Percentiles rank a stretch among this genome's conserved stretches.
These are phyloP conservation scores for Malurus splendens DNA, from an alignment of 2,797 vertebrate species.

Conservation along the genomic window DNA sequence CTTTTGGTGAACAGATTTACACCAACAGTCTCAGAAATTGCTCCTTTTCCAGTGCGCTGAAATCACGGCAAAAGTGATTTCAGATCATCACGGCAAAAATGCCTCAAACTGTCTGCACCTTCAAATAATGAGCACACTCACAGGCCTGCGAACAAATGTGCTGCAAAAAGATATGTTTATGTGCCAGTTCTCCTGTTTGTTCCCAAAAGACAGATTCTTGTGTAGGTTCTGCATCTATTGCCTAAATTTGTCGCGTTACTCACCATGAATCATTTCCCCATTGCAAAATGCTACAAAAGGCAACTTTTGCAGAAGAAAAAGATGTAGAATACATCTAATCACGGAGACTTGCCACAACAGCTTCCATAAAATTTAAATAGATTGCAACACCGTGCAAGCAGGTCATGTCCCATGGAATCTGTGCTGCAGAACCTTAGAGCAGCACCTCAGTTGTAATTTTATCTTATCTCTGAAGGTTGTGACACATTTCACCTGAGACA, in stretches of 20 bases:
- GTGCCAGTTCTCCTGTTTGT: not conserved
- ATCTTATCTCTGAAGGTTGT: not conserved
- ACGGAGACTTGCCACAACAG: not conserved
- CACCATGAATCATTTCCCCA: not conserved
- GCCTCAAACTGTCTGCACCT: not conserved
- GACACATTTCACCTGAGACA: conserved; percentile 7
- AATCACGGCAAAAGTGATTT: not conserved
- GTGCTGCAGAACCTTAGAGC: not conserved
- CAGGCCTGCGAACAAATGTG: not conserved
- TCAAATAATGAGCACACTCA: not conserved
- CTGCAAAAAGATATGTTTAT: not conserved
- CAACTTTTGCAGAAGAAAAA: not conserved
- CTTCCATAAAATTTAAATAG: not conserved
- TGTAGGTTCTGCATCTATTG: not conserved
- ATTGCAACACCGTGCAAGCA: not conserved
- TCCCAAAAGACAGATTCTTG: not conserved
- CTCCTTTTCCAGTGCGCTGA: not conserved
- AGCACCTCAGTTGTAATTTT: not conserved
- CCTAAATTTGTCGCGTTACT: not conserved
- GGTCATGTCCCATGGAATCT: not conserved
- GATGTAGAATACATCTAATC: not conserved
- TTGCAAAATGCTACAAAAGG: not conserved
- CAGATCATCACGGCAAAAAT: not conserved
- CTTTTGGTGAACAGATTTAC: not conserved
- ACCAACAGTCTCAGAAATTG: not conserved